Base-by-base conservation (phyloP, 1,140 invertebrate species). In the Rhagoletis zephyria region DNA sequence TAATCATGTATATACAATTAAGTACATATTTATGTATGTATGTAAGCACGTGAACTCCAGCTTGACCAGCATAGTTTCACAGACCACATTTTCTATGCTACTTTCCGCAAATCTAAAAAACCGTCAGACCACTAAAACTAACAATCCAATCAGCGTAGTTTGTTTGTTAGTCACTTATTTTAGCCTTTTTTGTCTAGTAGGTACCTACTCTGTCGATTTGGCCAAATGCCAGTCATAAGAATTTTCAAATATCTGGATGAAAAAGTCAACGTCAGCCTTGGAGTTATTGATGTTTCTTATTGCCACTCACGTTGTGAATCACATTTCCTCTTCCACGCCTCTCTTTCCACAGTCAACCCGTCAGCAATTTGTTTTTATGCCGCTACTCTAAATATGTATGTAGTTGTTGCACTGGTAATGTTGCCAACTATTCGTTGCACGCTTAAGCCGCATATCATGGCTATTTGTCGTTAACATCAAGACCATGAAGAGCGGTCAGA, bases 401-500 rank as follows among this genome's bases (percentile, higher is more conserved):
- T 30, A 30, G 30, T 51, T 77, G n/a, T 59, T 56, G 48, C 7
- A 56, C 48, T 51, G 9, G 74, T 56, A 19, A 81, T 81, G 42
- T 56, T 19, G n/a, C n/a, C 74, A 59, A 81, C 74, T 30, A 30
- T 56, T 30, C 48, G 14, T 42, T 30, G 6, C 16, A 14, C 16
- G n/a, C 74, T 51, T 56, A 59, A 81, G 74, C n/a, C 74, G n/a
- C 45, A 51, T 56, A 81, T 81, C 0, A 56, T 56, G n/a, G 48
- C n/a, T 56, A 81, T 81, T 81, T 56, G 45, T 81, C n/a, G 74
- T 81, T 81, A 48, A 10, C 48, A 14, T 56, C 74, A 56, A 56
- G 48, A 59, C 7, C 16, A 30, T 81, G 2, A 81, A 59, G 74
- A 59, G n/a, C 48, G 48, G 48, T 59, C 48, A 81, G 74, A 59